These are phyloP conservation scores for Drosophila quasianomalipes DNA, from an alignment of 2,888 invertebrate species.

Conservation along the genomic window DNA sequence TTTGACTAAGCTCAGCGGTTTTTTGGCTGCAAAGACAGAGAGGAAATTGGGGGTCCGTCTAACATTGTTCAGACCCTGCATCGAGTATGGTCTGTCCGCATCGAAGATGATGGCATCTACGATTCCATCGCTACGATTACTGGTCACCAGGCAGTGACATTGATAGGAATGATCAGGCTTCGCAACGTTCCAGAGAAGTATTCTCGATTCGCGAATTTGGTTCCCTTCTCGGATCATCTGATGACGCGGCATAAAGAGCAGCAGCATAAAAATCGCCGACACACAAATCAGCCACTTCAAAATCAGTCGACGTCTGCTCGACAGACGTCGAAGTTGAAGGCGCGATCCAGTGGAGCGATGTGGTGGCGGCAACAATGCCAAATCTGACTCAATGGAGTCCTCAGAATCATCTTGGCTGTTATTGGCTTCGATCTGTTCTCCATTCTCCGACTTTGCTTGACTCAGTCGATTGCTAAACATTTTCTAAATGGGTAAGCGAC, in stretches of 20 bases:
- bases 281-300: conserved; percentile 22
- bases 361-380: conserved; percentile 37
- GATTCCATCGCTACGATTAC: neutral
- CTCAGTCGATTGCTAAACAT: conserved; percentile 26
- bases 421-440: neutral
- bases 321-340: neutral
- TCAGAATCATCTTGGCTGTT: conserved; percentile 1
- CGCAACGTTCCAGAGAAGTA: conserved; percentile 60
- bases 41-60: conserved; percentile 18
- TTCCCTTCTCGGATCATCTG: neutral
- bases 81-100: conserved; percentile 46
- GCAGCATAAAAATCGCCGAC: conserved; percentile 4
- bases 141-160: conserved; percentile 59
- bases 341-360: conserved; percentile 35
- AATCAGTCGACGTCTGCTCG: neutral
- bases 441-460: neutral
- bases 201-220: neutral
- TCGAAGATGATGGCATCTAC: conserved; percentile 62
- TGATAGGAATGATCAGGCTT: conserved; percentile 7
- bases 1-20: conserved; percentile 31
- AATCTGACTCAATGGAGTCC: conserved; percentile 4
- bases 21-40: conserved; percentile 40
- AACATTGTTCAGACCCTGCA: conserved; percentile 22
- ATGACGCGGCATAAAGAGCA: conserved; percentile 19
- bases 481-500: conserved; percentile 8